Base-by-base conservation (phyloP, 2,113 vertebrate genomes). In the Plestiodon gilberti region DNA sequence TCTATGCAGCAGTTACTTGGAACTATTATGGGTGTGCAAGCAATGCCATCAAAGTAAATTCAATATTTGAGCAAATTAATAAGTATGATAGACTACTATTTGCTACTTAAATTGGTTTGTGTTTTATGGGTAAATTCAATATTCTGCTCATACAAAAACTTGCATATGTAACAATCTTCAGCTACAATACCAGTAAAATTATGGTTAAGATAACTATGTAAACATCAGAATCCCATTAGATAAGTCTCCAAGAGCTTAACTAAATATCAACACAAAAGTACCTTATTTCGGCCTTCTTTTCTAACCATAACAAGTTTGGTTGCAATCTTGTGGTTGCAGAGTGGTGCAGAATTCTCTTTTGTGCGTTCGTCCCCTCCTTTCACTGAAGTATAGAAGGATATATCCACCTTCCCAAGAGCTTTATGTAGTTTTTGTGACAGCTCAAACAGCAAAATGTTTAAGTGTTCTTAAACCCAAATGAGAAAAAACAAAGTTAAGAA, bases 281-380 rank as follows among this genome's bases (percentile, higher is more conserved):
- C 97, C 97, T 97, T 96, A 91, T 97, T 97, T 74, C 90, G 95
- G 43, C 97, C 96, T 87, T 97, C 96, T 79, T 97, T 97, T 93
- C 95, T 96, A 40, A 96, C 96, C 86, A 74, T 89, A 69, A 95
- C 89, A 48, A 97, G 93, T 90, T 97, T 97, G 30, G 96, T 93
- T 70, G 95, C 96, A 40, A 87, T 95, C 78, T 84, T 91, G 83
- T 97, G 97, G 69, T 81, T 78, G 85, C 97, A 97, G 79, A 87
- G 84, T 0, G 96, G 97, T 23, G 87, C 64, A 5, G 28, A 88
- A 70, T 62, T 91, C 59, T 69, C 88, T 62, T 73, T 33, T 33
- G 83, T 91, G 87, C 88, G 76, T 4, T 52, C 83, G 20, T 70
- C 94, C 14, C 89, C 93, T 52, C 62, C 90, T 33, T 92, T 92